phyloP scores from a whole-genome alignment of 2,113 vertebrate genomes.

The Hippocampus barbouri region DNA sequence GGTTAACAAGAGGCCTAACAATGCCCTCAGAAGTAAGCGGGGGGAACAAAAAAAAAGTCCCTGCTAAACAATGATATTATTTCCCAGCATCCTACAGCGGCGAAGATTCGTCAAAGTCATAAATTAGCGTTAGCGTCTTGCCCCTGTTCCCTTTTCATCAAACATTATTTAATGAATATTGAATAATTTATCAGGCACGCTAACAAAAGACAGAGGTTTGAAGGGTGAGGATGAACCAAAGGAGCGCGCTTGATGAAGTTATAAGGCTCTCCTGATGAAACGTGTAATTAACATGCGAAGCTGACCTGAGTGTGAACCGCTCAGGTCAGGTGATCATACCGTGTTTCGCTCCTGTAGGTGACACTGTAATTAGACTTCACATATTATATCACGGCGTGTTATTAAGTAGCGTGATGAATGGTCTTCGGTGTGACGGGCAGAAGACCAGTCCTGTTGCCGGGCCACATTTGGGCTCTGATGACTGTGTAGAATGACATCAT shows the following conservation, averaged over 20 bases:
- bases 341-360: constrained; percentile 9
- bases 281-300: constrained; percentile 10
- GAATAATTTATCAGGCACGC: constrained; percentile 3
- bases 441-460: constrained; percentile 31
- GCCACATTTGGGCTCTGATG: constrained; percentile 60
- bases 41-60: background rate
- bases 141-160: background rate
- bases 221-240: constrained; percentile 8
- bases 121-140: background rate
- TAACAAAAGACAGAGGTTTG: constrained; percentile 2
- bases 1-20: background rate
- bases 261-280: background rate
- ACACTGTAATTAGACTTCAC: constrained; percentile 38
- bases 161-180: constrained; percentile 12
- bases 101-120: background rate
- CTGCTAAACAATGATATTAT: background rate
- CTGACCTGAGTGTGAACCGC: constrained; percentile 14
- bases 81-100: background rate
- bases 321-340: background rate
- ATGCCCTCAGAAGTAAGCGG: background rate
- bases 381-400: constrained; percentile 21
- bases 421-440: constrained; percentile 40
- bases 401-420: constrained; percentile 30
- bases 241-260: background rate
- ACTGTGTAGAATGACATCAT: constrained; percentile 36